Conservation (phyloP, 2,888 invertebrate genomes). For the Athalia circularis region DNA sequence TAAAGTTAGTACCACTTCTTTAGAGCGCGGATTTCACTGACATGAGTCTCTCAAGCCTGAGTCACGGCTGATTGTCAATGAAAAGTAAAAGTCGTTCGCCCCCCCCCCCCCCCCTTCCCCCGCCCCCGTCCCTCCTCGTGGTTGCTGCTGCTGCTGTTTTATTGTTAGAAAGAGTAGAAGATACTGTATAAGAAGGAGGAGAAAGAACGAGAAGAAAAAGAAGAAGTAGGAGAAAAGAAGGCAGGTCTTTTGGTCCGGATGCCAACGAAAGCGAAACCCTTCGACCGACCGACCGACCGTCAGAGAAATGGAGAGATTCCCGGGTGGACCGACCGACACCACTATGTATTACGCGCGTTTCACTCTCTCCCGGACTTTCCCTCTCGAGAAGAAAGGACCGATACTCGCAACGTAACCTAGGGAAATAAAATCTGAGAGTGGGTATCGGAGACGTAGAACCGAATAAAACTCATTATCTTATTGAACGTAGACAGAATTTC, state of each 20-base stretch:
- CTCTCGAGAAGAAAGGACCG: neutral
- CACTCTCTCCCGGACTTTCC: neutral
- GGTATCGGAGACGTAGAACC: too few species aligned
- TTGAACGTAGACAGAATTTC: neutral
- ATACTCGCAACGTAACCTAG: neutral
- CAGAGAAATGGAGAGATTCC: too few species aligned
- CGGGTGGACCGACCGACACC: neutral
- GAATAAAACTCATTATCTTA: neutral
- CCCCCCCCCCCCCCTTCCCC: too few species aligned
- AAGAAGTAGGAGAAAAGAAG: conserved; percentile 55
- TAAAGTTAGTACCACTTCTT: neutral
- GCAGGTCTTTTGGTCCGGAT: conserved; percentile 63
- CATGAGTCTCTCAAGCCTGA: conserved; percentile 33
- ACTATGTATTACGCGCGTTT: neutral
- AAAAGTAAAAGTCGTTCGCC: conserved; percentile 68
- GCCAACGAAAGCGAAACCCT: conserved; percentile 69
- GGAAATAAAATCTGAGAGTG: too few species aligned
- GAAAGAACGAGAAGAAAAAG: neutral
- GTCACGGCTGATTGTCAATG: conserved; percentile 57
- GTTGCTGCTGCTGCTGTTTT: neutral
- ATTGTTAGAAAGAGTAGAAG: neutral
- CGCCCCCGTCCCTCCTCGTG: neutral
- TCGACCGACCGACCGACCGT: neutral
- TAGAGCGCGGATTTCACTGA: neutral
- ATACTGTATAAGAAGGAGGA: neutral